Evolutionary conservation across 2,888 invertebrate genomes (phyloP).

Genomic region (Antheraea assamensis): DNA sequence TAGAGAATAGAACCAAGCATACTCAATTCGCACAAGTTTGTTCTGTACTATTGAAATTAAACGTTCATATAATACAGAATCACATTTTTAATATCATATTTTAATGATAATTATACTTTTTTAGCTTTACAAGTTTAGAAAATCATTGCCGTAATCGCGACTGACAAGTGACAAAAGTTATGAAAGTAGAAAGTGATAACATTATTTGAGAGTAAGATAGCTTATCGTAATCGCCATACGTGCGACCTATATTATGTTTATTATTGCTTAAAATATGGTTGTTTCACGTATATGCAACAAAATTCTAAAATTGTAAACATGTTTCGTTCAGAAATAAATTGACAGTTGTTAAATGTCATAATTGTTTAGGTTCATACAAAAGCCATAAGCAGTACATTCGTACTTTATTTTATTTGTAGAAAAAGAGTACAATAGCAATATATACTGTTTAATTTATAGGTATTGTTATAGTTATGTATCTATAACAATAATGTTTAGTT

Average conservation of each 20-base stretch:
- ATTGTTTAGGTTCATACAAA: neutral
- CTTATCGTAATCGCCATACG: neutral
- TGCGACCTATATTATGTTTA: neutral
- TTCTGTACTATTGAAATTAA: neutral
- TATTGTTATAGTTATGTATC: too few species aligned
- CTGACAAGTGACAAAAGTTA: neutral
- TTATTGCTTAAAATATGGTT: neutral
- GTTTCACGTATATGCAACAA: neutral
- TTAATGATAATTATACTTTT: neutral
- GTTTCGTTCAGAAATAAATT: constrained; percentile 11
- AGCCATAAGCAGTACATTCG: neutral
- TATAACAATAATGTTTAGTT: too few species aligned
- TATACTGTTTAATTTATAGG: too few species aligned
- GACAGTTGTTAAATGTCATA: neutral
- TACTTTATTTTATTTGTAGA: too few species aligned
- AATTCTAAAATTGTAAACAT: neutral
- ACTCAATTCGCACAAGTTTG: neutral
- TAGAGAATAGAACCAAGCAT: constrained; percentile 4
- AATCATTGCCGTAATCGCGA: neutral
- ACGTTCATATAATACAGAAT: neutral
- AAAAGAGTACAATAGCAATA: too few species aligned
- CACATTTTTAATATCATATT: neutral
- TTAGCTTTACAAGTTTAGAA: neutral
- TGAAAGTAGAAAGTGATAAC: neutral
- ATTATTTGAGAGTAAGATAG: constrained; percentile 10